Evolutionary conservation across 2,113 vertebrate species (phyloP).

Genomic region (Phalacrocorax carbo): DNA sequence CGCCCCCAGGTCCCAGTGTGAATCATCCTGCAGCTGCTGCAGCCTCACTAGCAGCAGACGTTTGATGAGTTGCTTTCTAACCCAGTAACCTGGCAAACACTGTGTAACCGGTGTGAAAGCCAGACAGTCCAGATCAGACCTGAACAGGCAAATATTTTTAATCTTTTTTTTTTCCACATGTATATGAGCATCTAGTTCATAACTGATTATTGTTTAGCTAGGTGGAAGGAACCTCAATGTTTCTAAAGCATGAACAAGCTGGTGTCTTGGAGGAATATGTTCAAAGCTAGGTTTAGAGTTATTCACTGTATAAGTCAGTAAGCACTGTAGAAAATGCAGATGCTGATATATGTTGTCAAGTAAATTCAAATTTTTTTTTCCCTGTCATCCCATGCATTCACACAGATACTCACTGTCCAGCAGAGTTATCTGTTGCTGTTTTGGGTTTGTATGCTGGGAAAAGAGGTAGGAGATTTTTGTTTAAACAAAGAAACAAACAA

Average conservation of each 20-base stretch:
- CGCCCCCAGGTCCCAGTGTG: fast-evolving
- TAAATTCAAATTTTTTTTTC: neutral
- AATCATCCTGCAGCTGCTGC: neutral
- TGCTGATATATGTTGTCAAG: neutral
- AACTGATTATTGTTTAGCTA: neutral
- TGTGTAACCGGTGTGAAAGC: neutral
- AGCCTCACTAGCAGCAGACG: neutral
- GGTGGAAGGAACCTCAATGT: neutral
- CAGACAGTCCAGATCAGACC: neutral
- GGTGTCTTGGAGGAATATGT: neutral
- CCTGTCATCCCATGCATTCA: neutral
- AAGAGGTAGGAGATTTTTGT: neutral
- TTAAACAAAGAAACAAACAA: neutral
- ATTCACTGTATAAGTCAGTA: neutral
- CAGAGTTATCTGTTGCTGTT: neutral
- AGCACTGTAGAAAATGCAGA: neutral
- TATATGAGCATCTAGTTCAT: neutral
- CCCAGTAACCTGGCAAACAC: neutral
- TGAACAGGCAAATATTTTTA: neutral
- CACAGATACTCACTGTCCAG: neutral
- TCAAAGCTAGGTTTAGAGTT: neutral
- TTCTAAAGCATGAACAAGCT: neutral
- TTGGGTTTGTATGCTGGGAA: neutral
- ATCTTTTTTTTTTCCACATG: neutral
- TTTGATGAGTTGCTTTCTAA: neutral